Evolutionary conservation across 1,140 invertebrate genomes (phyloP), one percentile per base, ranked within the genome.

Genomic region (Leptoteleia sp.): DNA sequence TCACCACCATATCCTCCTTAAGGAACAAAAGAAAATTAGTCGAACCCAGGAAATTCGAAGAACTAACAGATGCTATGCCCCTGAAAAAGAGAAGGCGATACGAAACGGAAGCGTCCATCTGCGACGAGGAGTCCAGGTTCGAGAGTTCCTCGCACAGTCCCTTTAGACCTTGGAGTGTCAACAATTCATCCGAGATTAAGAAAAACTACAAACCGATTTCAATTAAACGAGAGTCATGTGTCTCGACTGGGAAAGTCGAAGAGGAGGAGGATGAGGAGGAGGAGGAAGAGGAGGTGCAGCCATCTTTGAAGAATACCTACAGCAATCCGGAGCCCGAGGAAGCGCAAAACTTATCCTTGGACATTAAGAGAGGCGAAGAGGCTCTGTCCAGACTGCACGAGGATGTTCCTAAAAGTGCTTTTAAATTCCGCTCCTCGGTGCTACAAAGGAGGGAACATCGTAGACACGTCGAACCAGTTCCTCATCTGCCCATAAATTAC

Each of bases 1-100:
- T 92, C 1, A 91, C 89, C 11, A 89, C 94, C 3, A 93, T 94
- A 31, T 91, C 91, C 1, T 91, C 91, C 0, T 85, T 93, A 38
- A 82, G 90, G 1, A 90, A 91, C 40, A 92, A 93, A 64, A 88
- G 94, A 16, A 95, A 95, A 73, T 90, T 93, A 54, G 91, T 93
- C 7, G 94, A 96, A 59, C 93, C 94, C 0, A 91, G 93, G 6
- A 92, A 92, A 78, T 83, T 90, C 61, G 88, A 84, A 27, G 86
- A 87, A 43, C 31, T 59, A 42, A 59, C 81, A 22, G 79, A 84
- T 22, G 83, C 84, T 3, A 91, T 91, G 11, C 94, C 93, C 0
- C 85, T 93, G 3, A 94, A 94, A 81, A 95, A 94, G 83, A 89
- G 93, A 15, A 38, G 73, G 17, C 90, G 92, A 6, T 89, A 91